Percentiles rank a stretch among this genome's conserved stretches.
phyloP scores from a whole-genome alignment of 1,140 invertebrate genomes.

The Penaeus vannamei region DNA sequence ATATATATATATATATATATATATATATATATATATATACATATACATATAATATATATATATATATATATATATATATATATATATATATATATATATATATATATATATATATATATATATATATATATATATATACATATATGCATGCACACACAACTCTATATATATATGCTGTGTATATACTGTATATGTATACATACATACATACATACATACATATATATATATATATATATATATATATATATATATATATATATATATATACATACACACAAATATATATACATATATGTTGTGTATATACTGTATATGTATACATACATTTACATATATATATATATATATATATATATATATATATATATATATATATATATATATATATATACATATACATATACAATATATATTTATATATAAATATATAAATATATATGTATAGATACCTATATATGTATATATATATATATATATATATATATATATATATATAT shows the following conservation, averaged over 20 bases:
- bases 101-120: too few relatives aligned
- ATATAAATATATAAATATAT: neutral
- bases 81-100: too few relatives aligned
- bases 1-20: too few relatives aligned
- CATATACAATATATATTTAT: neutral
- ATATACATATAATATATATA: too few relatives aligned
- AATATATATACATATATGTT: constrained; percentile 16
- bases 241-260: constrained; percentile 33
- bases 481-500: neutral
- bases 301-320: constrained; percentile 3
- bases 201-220: constrained; percentile 33
- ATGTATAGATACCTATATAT: neutral
- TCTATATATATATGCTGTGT: too few relatives aligned
- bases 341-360: constrained; percentile 21
- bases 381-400: neutral
- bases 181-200: neutral
- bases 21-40: too few relatives aligned
- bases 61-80: too few relatives aligned
- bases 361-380: neutral
- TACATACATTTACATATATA: constrained; percentile 2
- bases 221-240: constrained; percentile 33
- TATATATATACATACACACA: constrained; percentile 24
- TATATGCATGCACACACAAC: too few relatives aligned
- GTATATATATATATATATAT: neutral
- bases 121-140: too few relatives aligned